Base-by-base conservation (phyloP, 2,888 invertebrate species). In the Cecidostiba fungosa region DNA sequence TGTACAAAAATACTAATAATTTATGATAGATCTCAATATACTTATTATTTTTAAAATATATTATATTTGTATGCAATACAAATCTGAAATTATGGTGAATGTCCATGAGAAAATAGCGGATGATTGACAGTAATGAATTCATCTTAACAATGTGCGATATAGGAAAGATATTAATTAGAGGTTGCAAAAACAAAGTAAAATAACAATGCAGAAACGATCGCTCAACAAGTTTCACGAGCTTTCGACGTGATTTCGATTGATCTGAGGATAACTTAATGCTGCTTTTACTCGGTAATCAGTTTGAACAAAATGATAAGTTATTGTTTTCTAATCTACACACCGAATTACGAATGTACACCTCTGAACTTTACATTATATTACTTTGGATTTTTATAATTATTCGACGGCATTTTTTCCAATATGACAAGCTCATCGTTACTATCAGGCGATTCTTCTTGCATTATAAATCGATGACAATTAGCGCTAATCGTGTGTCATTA, bases 381-480 rank as follows among this genome's bases (percentile, higher is more conserved):
- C 1, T 2, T 43, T 39, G 39, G 39, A 39, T 6, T 39, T 12
- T 12, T 43, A 23, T 6, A 62, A 62, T 43, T 62, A n/a, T 12
- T n/a, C n/a, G 26, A 12, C 5, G 8, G 0, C 10, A n/a, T 69
- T 32, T 70, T 70, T 70, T 70, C n/a, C 19, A 70, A 32, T 59
- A 12, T n/a, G n/a, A 59, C n/a, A 59, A n/a, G 54, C 54, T 23
- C 54, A 54, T 1, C 4, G 0, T n/a, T n/a, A 14, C 32, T 3
- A 39, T 72, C 36, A 39, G 5, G 36, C 10, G 72, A 72, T n/a
- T 39, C 8, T 72, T 72, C 39, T 23, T 10, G 23, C 36, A 12
- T 72, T 39, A 72, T 72, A 36, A 70, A 72, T 72, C 39, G 43
- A 47, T 19, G 72, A 50, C 54, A 80, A 80, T 39, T 72, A 3